phyloP scores from a whole-genome alignment of 2,888 invertebrate species.

The Agrotis segetum region DNA sequence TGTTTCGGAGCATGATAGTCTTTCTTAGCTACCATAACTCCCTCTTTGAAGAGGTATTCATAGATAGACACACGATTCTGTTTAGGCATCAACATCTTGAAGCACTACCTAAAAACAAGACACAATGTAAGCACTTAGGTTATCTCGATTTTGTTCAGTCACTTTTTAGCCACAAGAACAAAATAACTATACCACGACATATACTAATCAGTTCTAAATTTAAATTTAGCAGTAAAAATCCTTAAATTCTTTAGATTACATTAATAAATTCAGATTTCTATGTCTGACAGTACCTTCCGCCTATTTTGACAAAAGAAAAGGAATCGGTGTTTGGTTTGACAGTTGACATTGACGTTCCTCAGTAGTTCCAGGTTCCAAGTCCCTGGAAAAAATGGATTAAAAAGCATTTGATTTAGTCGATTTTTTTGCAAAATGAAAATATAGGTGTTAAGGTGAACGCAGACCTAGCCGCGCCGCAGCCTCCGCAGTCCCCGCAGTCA shows the following conservation, averaged over 20 bases:
- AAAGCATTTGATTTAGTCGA: constrained; percentile 35
- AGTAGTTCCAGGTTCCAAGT: constrained; percentile 1
- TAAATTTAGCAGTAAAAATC: constrained; percentile 35
- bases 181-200: constrained; percentile 63
- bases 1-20: constrained; percentile 99
- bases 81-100: constrained; percentile 99
- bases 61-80: constrained; percentile 99
- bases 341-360: constrained; percentile 31
- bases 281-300: constrained; percentile 71
- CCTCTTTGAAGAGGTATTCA: constrained; percentile 99
- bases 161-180: constrained; percentile 42
- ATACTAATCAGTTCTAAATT: constrained; percentile 19
- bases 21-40: constrained; percentile 99
- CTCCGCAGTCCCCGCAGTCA: too few relatives aligned
- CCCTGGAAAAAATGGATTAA: not conserved
- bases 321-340: constrained; percentile 51
- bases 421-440: not conserved
- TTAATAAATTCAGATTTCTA: constrained; percentile 67
- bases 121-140: constrained; percentile 72
- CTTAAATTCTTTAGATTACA: constrained; percentile 61
- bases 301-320: constrained; percentile 76
- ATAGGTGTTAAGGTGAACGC: too few relatives aligned
- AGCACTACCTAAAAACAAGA: constrained; percentile 84
- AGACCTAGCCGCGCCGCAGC: too few relatives aligned
- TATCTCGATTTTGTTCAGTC: constrained; percentile 61